Evolutionary conservation across 2,113 vertebrate species (phyloP).

Genomic region (Scolopax mira): DNA sequence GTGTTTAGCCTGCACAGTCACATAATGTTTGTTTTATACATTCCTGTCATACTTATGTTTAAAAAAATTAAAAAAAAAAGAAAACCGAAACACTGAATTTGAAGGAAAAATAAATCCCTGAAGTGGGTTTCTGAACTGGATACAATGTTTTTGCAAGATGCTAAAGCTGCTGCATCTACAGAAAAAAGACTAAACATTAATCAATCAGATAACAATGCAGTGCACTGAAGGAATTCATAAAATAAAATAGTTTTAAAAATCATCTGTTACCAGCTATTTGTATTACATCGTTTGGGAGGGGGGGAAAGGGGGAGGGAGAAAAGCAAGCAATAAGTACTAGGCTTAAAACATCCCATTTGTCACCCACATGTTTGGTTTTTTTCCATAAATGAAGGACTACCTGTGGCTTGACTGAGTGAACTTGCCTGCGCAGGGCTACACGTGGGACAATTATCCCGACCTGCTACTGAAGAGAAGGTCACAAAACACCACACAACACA

Average conservation of each 20-base stretch:
- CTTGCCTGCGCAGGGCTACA: neutral
- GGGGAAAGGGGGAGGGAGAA: neutral
- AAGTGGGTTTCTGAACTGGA: neutral
- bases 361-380: neutral
- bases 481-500: neutral
- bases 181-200: neutral
- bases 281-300: conserved; percentile 22
- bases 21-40: neutral
- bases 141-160: neutral
- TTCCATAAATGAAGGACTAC: neutral
- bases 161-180: neutral
- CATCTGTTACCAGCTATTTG: conserved; percentile 1
- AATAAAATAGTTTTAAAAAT: neutral
- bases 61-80: neutral
- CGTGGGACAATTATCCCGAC: neutral
- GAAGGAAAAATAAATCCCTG: neutral
- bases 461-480: neutral
- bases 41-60: neutral
- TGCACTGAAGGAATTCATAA: conserved; percentile 6
- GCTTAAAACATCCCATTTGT: conserved; percentile 40
- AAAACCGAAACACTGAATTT: neutral
- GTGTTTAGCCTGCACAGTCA: neutral
- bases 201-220: neutral
- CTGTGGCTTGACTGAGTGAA: neutral
- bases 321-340: neutral